phyloP scores from a whole-genome alignment of 2,113 vertebrate genomes.

The Scortum barcoo region DNA sequence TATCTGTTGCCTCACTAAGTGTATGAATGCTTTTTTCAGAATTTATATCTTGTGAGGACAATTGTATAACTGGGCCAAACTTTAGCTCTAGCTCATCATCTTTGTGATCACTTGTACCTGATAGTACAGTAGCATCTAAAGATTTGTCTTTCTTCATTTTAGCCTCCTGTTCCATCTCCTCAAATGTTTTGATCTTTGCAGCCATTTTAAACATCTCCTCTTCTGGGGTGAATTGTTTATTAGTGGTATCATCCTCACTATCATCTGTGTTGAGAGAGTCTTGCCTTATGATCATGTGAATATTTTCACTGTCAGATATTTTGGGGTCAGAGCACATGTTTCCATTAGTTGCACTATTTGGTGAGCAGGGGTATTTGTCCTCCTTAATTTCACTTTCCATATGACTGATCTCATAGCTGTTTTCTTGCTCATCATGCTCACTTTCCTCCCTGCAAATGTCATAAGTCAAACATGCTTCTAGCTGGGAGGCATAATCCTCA shows the following conservation, averaged over 20 bases:
- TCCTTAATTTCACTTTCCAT: slow-evolving; percentile 87
- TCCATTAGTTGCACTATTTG: slow-evolving; percentile 81
- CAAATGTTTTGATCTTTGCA: slow-evolving; percentile 96
- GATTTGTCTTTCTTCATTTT: slow-evolving; percentile 87
- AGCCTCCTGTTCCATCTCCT: slow-evolving; percentile 93
- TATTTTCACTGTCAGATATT: slow-evolving; percentile 74
- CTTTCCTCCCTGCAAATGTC: slow-evolving; percentile 57
- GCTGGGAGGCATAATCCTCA: slow-evolving; percentile 78
- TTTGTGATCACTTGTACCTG: slow-evolving; percentile 59
- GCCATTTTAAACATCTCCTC: slow-evolving; percentile 99
- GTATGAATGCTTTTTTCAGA: slow-evolving; percentile 43
- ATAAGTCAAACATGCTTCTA: slow-evolving; percentile 79
- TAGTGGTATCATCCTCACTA: slow-evolving; percentile 65
- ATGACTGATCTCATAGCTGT: slow-evolving; percentile 74
- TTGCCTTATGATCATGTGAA: slow-evolving; percentile 79
- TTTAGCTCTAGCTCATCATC: slow-evolving; percentile 67
- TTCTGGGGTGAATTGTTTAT: slow-evolving; percentile 92
- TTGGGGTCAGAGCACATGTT: slow-evolving; percentile 88
- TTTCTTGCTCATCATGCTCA: slow-evolving; percentile 38
- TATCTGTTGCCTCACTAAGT: slow-evolving; percentile 8
- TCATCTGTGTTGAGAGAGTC: slow-evolving; percentile 66
- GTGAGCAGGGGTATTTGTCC: slow-evolving; percentile 79
- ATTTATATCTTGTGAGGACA: slow-evolving; percentile 80
- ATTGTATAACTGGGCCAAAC: slow-evolving; percentile 80
- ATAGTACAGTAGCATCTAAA: slow-evolving; percentile 68